Percentiles rank a stretch among this genome's conserved stretches.
Conservation (phyloP, 64 coral and sea anemone species). For the Porites australiensis region DNA sequence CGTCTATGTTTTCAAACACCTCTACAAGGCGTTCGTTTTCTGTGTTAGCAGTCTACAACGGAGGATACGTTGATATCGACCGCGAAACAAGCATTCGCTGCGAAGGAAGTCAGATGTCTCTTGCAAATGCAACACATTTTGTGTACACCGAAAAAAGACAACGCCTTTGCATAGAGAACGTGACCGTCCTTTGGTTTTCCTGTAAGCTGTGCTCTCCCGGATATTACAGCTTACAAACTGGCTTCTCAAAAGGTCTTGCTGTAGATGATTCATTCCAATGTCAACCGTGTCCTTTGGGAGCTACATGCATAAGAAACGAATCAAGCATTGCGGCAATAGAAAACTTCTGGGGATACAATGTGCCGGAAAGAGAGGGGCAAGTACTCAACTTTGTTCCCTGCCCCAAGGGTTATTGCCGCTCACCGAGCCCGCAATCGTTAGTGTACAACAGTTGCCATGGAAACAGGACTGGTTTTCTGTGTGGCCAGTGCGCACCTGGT, state of each 20-base stretch:
- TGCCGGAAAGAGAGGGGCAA: neutral
- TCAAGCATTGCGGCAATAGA: constrained; percentile 37
- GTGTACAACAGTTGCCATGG: too few species aligned
- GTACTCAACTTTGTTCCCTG: constrained; percentile 46
- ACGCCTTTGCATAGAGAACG: constrained; percentile 28
- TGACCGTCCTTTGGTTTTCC: constrained; percentile 8
- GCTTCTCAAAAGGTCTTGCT: constrained; percentile 3
- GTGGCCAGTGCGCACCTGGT: constrained; percentile 56
- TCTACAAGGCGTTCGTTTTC: neutral
- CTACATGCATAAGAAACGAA: constrained; percentile 31
- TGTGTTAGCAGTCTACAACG: constrained; percentile 28
- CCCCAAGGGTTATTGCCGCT: constrained; percentile 62
- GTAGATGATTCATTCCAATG: constrained; percentile 12
- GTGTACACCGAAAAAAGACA: constrained; percentile 8
- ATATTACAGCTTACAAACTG: constrained; percentile 73
- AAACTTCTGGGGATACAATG: constrained; percentile 74
- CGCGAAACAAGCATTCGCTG: constrained; percentile 27
- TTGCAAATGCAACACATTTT: constrained; percentile 35
- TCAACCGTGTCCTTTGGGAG: constrained; percentile 69
- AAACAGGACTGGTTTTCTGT: neutral
- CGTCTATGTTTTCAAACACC: constrained; percentile 31
- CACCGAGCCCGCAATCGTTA: neutral
- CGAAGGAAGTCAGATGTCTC: constrained; percentile 43
- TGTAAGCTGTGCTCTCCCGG: constrained; percentile 62
- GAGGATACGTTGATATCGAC: constrained; percentile 51